Evolutionary conservation across 2,113 vertebrate species (phyloP).

Genomic region (Pungitius pungitius): DNA sequence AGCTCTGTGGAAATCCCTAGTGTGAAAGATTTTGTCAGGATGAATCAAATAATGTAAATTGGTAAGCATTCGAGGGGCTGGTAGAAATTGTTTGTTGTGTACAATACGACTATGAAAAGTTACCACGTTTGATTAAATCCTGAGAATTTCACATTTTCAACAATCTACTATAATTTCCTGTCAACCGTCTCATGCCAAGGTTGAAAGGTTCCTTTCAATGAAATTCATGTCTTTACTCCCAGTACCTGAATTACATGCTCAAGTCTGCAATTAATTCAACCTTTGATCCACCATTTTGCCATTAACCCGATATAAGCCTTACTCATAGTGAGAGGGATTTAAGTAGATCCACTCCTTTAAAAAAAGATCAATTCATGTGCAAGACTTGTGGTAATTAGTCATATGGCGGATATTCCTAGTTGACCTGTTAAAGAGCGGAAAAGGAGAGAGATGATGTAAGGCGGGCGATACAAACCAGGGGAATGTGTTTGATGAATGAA

Average conservation of each 20-base stretch:
- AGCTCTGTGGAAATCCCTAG: too few relatives aligned
- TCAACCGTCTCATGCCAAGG: conserved; percentile 3
- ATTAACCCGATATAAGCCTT: conserved; percentile 72
- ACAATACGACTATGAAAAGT: conserved; percentile 38
- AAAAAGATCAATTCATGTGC: conserved; percentile 67
- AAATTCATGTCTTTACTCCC: conserved; percentile 8
- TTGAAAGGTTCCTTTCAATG: conserved; percentile 15
- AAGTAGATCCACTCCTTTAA: conserved; percentile 72
- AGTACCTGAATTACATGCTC: conserved; percentile 55
- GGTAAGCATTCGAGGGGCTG: background rate
- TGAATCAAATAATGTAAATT: background rate
- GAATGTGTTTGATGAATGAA: conserved; percentile 10
- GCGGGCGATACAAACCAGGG: background rate
- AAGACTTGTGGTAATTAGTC: conserved; percentile 68
- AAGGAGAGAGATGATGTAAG: conserved; percentile 22
- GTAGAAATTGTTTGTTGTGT: background rate
- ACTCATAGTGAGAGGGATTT: conserved; percentile 76
- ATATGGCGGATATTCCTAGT: conserved; percentile 62
- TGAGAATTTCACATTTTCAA: background rate
- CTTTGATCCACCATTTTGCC: conserved; percentile 71
- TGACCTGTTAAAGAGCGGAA: conserved; percentile 47
- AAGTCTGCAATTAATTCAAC: conserved; percentile 69
- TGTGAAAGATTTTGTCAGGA: background rate
- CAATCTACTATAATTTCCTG: background rate
- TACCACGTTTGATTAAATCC: background rate